Base-by-base conservation (phyloP, 2,113 vertebrate species). In the Pungitius pungitius region DNA sequence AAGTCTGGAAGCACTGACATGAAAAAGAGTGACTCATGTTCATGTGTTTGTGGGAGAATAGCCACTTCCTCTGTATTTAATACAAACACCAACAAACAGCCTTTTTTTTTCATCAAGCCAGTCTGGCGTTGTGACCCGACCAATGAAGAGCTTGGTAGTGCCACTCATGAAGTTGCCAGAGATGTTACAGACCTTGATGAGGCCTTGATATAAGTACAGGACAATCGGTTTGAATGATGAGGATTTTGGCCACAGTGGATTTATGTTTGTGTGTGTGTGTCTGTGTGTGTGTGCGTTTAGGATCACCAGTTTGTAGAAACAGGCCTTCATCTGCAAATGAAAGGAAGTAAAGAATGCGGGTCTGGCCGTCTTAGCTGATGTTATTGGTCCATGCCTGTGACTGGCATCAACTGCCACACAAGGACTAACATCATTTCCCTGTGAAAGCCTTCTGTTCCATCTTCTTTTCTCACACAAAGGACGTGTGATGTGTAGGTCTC, bases 1-100 rank as follows among this genome's bases (percentile, higher is more conserved):
- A 83, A 88, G 84, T 85, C 86, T 90, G 84, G 85, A 89, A 84
- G 64, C 58, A 3, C 52, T 69, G 87, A 77, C 59, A 70, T 77
- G 68, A 81, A 81, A 83, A 80, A 26, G 83, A 87, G 75, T 91
- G 90, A 93, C 84, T 91, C 90, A 92, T 77, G 74, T 78, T 90
- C 90, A 91, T 90, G 90, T 77, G 88, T 77, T 81, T 86, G 84
- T 86, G 90, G 88, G 88, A 89, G 86, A 89, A 82, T 68, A 83
- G 82, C 87, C 78, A 91, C 90, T 91, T 90, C 91, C 90, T 89
- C 83, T 77, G 65, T 76, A 72, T 84, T 62, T 72, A 78, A 68
- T 43, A 77, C 78, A 81, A 80, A 78, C 71, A 56, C 11, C 52
- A 73, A 77, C 59, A 81, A 74, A 68, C 69, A 52, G 49, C 47